Conservation (phyloP, 2,797 vertebrate species). For the Neopelma chrysocephalum region DNA sequence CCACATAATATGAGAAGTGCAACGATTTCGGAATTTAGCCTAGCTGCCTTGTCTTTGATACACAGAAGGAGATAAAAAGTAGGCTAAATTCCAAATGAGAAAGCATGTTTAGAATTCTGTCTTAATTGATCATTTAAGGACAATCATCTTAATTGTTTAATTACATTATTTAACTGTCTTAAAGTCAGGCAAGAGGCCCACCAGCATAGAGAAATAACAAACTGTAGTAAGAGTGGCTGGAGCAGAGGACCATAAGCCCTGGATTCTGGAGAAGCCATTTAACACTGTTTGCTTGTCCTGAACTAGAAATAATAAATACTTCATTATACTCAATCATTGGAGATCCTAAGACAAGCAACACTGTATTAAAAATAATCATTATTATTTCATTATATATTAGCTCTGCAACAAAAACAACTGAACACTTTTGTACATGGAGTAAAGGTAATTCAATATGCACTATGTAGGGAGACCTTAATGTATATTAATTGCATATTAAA, state of each 20-base stretch:
- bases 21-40: conserved; percentile 4
- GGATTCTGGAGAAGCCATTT: conserved; percentile 56
- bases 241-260: conserved; percentile 22
- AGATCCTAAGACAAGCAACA: conserved; percentile 24
- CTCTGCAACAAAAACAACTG: background rate
- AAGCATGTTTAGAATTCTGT: conserved; percentile 58
- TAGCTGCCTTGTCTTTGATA: conserved; percentile 7
- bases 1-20: background rate
- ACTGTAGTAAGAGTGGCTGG: conserved; percentile 51
- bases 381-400: conserved; percentile 39
- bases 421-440: background rate
- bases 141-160: conserved; percentile 66
- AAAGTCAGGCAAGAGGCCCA: conserved; percentile 58
- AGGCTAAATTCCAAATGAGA: conserved; percentile 47
- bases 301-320: conserved; percentile 68
- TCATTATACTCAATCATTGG: conserved; percentile 52
- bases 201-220: conserved; percentile 69
- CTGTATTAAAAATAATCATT: conserved; percentile 50
- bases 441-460: conserved; percentile 10
- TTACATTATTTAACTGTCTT: conserved; percentile 64
- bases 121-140: conserved; percentile 67
- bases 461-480: background rate
- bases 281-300: conserved; percentile 62
- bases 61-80: conserved; percentile 32
- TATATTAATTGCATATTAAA: background rate